Base-by-base conservation (phyloP, 2,797 vertebrate species). In the Thripadectes ignobilis region DNA sequence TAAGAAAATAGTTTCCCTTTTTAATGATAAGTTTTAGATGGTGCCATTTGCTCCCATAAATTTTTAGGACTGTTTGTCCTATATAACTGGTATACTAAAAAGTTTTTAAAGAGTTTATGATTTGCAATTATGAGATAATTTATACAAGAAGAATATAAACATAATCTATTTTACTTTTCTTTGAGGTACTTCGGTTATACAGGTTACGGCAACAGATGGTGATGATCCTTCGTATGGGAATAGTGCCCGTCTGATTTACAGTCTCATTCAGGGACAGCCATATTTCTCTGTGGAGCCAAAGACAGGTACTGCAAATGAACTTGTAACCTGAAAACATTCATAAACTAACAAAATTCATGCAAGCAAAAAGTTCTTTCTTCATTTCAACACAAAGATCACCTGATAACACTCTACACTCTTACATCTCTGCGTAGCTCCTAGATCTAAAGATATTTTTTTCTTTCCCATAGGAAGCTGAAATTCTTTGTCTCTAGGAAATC, bases 241-340 rank as follows among this genome's bases (percentile, higher is more conserved):
- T 92, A 98, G 98, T 54, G 99, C 99, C 82, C 99, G 98, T 92
- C 98, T 99, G 38, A 97, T 99, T 86, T 99, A 99, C 93, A 99
- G 98, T 95, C 98, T 99, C 68, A 82, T 98, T 85, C 98, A 98
- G 95, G 99, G 99, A 92, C 99, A 99, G 89, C 99, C 99, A 20
- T 99, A 99, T 97, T 99, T 99, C 98, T 99, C 99, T 36, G 98
- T 99, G 97, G 99, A 99, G 95, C 98, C 99, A 38, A 99, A 98
- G 88, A 99, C 99, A 96, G 99, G 99, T 99, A 98, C 49, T 80
- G 77, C 5, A 90, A 81, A 27, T 43, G 16, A 55, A 66, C 46
- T 55, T 89, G 7, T 81, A 69, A 78, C 9, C 49, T 49, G 22
- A 77, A 74, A 80, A 38, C 3, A 46, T 75, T 38, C 10, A 36